phyloP scores from a whole-genome alignment of 2,888 invertebrate species.

The Tetropium fuscum region DNA sequence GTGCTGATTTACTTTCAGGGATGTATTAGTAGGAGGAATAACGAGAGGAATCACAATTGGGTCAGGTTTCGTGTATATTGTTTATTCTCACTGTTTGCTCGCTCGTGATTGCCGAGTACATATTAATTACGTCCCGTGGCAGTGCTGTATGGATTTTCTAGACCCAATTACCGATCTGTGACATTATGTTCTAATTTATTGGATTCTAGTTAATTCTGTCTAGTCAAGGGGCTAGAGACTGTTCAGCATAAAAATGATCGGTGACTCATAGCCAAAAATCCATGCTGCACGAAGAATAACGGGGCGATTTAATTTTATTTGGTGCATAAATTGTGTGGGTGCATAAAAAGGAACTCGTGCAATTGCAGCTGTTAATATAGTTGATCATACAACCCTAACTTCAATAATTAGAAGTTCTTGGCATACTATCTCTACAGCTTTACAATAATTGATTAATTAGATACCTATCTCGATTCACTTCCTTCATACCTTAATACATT shows the following conservation, averaged over 20 bases:
- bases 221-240: background rate
- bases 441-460: no score
- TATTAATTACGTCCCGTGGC: background rate
- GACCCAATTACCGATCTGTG: conserved; percentile 4
- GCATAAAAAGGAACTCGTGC: conserved; percentile 6
- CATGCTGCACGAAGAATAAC: background rate
- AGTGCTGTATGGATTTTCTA: background rate
- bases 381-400: no score
- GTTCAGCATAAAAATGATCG: background rate
- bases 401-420: no score
- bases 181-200: conserved; percentile 10
- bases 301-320: background rate
- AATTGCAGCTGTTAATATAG: no score
- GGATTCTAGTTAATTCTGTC: background rate
- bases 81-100: background rate
- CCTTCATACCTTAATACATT: no score
- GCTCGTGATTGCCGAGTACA: background rate
- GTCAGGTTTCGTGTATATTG: no score
- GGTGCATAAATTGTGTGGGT: conserved; percentile 14
- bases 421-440: no score
- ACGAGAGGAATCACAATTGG: no score
- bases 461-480: no score
- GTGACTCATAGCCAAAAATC: conserved; percentile 15
- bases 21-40: no score
- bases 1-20: no score